Percentiles rank a stretch among this genome's conserved stretches.
These are phyloP conservation scores for Dioctria linearis DNA, from an alignment of 2,888 invertebrate genomes.

Conservation along the genomic window DNA sequence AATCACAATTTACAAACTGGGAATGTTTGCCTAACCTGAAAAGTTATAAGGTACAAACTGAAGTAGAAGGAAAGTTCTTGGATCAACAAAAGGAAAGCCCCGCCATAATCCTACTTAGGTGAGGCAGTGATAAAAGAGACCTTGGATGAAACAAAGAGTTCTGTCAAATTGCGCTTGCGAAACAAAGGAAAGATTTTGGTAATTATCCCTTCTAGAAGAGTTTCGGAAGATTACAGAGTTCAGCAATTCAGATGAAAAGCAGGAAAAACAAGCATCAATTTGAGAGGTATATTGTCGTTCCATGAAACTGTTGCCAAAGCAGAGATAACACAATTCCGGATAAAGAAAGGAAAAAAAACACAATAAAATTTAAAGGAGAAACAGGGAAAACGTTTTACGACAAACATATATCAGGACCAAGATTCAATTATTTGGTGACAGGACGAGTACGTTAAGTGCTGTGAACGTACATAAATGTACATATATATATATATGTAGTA, in stretches of 20 bases:
- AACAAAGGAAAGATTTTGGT: conserved; percentile 9
- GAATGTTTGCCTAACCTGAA: background rate
- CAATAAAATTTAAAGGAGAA: conserved; percentile 17
- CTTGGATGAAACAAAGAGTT: background rate
- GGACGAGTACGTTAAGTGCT: background rate
- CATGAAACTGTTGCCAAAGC: background rate
- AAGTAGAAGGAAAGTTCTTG: background rate
- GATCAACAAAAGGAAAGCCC: background rate
- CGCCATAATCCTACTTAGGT: background rate
- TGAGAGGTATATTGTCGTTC: background rate
- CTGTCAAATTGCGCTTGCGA: background rate
- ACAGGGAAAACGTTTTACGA: conserved; percentile 39
- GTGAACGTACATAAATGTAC: too few relatives aligned
- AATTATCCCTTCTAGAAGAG: background rate
- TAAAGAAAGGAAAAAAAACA: background rate
- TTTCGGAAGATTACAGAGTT: background rate
- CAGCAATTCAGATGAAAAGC: background rate
- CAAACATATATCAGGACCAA: conserved; percentile 24
- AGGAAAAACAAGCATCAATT: conserved; percentile 7
- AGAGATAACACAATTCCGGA: background rate
- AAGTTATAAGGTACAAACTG: background rate
- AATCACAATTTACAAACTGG: background rate
- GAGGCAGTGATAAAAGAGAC: background rate
- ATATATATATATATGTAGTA: too few relatives aligned
- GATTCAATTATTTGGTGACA: conserved; percentile 34